These are phyloP conservation scores for Pantherophis vulpinus DNA, from an alignment of 2,797 vertebrate species.

Conservation along the genomic window DNA sequence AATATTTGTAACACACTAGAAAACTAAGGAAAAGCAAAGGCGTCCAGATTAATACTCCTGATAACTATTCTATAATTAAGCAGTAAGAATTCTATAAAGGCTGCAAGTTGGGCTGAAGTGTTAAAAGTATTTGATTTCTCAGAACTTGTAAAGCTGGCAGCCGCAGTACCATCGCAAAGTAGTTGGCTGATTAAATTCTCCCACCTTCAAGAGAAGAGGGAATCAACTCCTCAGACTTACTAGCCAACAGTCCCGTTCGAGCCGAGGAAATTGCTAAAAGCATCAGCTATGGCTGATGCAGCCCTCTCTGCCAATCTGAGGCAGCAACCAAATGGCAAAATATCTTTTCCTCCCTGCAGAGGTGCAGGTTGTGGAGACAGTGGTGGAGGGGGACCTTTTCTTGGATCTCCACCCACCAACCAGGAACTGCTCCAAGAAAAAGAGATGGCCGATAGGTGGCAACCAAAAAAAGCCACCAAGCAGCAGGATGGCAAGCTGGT, in stretches of 20 bases:
- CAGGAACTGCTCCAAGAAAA: slow-evolving; percentile 56
- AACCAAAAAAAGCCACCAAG: slow-evolving; percentile 45
- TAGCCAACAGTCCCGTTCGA: neutral
- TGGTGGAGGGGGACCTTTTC: slow-evolving; percentile 67
- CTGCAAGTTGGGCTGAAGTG: neutral
- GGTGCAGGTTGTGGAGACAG: slow-evolving; percentile 66
- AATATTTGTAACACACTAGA: neutral
- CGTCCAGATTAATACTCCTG: too few species aligned
- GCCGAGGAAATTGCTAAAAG: slow-evolving; percentile 28
- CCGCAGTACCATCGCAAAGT: neutral
- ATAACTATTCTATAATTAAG: neutral
- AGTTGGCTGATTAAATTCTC: neutral
- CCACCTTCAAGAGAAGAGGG: neutral
- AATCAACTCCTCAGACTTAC: neutral
- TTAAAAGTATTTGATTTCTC: too few species aligned
- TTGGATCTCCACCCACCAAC: slow-evolving; percentile 75
- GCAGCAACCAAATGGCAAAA: slow-evolving; percentile 40
- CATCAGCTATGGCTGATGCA: slow-evolving; percentile 62
- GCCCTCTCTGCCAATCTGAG: slow-evolving; percentile 24
- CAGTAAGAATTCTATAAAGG: too few species aligned
- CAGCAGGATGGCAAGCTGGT: slow-evolving; percentile 33
- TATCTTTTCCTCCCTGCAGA: slow-evolving; percentile 44
- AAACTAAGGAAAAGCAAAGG: slow-evolving; percentile 2
- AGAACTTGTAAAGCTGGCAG: too few species aligned
- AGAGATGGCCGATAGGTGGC: slow-evolving; percentile 62